Evolutionary conservation across 2,888 invertebrate species (phyloP).

Genomic region (Rapana venosa): DNA sequence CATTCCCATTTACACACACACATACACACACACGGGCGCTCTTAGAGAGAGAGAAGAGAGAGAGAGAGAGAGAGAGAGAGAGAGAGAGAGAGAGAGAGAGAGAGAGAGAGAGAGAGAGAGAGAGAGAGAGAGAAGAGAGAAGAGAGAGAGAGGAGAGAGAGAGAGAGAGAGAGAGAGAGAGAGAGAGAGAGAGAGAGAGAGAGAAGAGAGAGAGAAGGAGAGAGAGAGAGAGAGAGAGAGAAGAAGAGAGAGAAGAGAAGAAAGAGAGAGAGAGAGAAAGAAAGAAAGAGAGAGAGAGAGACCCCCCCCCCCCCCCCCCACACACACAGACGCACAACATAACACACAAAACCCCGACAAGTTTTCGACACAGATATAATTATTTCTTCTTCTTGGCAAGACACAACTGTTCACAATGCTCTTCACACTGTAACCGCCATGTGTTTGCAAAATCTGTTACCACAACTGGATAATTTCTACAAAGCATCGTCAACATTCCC

Average conservation of each 20-base stretch:
- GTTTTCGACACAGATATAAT: slow-evolving; percentile 6
- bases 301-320: too few relatives aligned
- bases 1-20: too few relatives aligned
- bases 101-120: too few relatives aligned
- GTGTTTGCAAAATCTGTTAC: background rate
- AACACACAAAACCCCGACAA: background rate
- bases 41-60: background rate
- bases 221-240: too few relatives aligned
- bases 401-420: background rate
- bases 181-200: too few relatives aligned
- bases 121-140: too few relatives aligned
- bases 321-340: background rate
- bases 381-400: background rate
- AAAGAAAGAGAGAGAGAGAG: too few relatives aligned
- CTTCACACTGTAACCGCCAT: background rate
- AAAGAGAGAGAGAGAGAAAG: too few relatives aligned
- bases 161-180: too few relatives aligned
- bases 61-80: background rate
- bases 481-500: slow-evolving; percentile 2
- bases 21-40: background rate
- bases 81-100: background rate
- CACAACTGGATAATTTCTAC: background rate
- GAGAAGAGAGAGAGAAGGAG: too few relatives aligned
- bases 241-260: too few relatives aligned
- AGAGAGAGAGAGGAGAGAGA: too few relatives aligned